phyloP scores from a whole-genome alignment of 2,888 invertebrate species.

The Thymelicus sylvestris region DNA sequence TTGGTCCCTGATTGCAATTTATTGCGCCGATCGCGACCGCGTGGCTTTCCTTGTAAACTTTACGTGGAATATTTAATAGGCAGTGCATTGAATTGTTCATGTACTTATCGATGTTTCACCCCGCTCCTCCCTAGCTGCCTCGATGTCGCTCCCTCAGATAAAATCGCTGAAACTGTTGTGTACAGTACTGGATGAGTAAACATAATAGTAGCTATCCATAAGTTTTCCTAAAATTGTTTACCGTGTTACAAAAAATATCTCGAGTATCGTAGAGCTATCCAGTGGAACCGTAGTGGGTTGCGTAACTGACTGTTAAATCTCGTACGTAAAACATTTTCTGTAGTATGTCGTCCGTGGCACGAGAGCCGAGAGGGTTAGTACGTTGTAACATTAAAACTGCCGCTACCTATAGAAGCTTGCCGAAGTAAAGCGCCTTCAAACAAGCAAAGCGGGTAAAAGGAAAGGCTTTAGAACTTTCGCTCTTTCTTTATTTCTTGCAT shows the following conservation, averaged over 20 bases:
- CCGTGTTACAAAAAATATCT: too few relatives aligned
- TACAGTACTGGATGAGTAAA: too few relatives aligned
- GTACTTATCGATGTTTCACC: background rate
- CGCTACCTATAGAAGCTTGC: background rate
- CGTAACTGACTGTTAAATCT: background rate
- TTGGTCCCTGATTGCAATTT: slow-evolving; percentile 59
- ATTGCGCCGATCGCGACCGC: slow-evolving; percentile 42
- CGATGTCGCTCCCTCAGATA: too few relatives aligned
- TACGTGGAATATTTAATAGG: slow-evolving; percentile 23
- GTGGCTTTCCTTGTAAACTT: slow-evolving; percentile 25
- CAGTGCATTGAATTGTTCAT: slow-evolving; percentile 2
- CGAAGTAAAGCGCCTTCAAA: slow-evolving; percentile 18
- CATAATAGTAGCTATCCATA: too few relatives aligned
- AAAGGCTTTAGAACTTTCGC: slow-evolving; percentile 29
- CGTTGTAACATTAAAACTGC: slow-evolving; percentile 2
- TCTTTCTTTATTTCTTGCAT: slow-evolving; percentile 32
- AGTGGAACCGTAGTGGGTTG: background rate
- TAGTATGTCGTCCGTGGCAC: background rate
- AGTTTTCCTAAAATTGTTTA: too few relatives aligned
- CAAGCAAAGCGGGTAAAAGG: slow-evolving; percentile 19
- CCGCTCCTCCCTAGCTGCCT: too few relatives aligned
- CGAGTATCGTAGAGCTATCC: too few relatives aligned
- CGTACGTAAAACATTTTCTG: too few relatives aligned
- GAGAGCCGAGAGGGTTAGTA: background rate
- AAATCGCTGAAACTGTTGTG: too few relatives aligned